These are phyloP conservation scores for Ibycter americanus DNA, from an alignment of 2,797 vertebrate genomes.

Conservation along the genomic window DNA sequence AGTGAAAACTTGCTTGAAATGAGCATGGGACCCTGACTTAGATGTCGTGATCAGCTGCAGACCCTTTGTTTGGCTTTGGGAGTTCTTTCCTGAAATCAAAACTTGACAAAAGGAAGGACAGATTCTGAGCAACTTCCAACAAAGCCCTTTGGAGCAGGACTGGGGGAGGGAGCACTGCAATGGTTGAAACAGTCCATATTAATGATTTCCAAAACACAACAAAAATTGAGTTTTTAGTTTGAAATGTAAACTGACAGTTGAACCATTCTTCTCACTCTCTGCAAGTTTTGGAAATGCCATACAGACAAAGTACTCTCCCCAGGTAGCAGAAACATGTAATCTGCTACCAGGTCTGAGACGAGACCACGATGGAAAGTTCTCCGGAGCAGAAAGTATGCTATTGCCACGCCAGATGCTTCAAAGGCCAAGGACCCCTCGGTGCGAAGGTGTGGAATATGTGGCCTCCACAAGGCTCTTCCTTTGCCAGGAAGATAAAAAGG, in stretches of 20 bases:
- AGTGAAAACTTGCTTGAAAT: neutral
- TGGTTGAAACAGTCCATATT: neutral
- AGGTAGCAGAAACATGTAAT: neutral
- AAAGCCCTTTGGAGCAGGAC: neutral
- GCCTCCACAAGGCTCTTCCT: neutral
- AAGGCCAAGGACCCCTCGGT: neutral
- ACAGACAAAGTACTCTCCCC: fast-evolving
- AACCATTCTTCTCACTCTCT: neutral
- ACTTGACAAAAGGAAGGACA: neutral
- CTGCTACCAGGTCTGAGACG: neutral
- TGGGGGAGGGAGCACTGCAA: neutral
- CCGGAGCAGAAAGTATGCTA: neutral
- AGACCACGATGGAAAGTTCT: neutral
- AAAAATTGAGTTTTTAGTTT: neutral
- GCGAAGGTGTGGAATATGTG: neutral
- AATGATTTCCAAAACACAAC: neutral
- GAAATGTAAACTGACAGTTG: neutral
- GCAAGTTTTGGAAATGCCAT: neutral
- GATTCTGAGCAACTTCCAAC: neutral
- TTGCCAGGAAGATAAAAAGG: neutral
- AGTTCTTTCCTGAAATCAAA: neutral
- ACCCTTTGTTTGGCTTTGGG: neutral
- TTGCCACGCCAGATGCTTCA: neutral
- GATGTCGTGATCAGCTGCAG: neutral
- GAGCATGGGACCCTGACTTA: neutral